Evolutionary conservation across 2,888 invertebrate genomes (phyloP), one percentile per base, ranked within the genome.

Genomic region (Adelphocoris suturalis): DNA sequence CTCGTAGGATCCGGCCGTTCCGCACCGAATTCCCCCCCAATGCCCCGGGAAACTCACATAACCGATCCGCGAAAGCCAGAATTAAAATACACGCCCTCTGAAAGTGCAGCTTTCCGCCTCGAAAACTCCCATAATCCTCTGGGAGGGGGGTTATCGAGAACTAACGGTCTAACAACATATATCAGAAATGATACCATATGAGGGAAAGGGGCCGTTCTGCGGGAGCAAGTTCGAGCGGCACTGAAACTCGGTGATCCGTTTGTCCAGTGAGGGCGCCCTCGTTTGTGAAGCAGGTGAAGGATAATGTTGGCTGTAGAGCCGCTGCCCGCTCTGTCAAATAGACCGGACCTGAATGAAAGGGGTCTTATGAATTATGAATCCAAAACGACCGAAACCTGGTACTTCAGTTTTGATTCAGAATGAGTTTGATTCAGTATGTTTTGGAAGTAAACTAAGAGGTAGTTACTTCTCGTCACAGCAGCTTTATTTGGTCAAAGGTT

Each of bases 31-130:
- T 68, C 37, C 7, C 68, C 4, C 13, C 68, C 23, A 68, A 68
- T 68, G 68, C 5, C 68, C 68, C 19, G 57, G 68, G 23, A 23
- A 68, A 68, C 68, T 68, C 27, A 0, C 27, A 68, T 68, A 23
- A 68, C 68, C 23, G 27, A 68, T 68, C 68, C 37, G 37, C 37
- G 37, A 37, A 7, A 37, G 23, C 68, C 23, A 68, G 23, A 19
- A 68, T 23, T 68, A 23, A 23, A 12, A 12, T 4, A 11, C 23
- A 68, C 68, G 68, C 23, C 27, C 27, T 23, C 23, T 48, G 46
- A 27, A 82, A 28, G 84, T 84, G 27, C 84, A 57, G 84, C 55
- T 28, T 84, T 55, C 84, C 84, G 84, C 52, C 19, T 78, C 46
- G 16, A 46, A 78, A 78, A 37, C 37, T 46, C 46, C 23, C 78